Evolutionary conservation across 2,797 vertebrate genomes (phyloP).

Genomic region (Crax fasciolata): DNA sequence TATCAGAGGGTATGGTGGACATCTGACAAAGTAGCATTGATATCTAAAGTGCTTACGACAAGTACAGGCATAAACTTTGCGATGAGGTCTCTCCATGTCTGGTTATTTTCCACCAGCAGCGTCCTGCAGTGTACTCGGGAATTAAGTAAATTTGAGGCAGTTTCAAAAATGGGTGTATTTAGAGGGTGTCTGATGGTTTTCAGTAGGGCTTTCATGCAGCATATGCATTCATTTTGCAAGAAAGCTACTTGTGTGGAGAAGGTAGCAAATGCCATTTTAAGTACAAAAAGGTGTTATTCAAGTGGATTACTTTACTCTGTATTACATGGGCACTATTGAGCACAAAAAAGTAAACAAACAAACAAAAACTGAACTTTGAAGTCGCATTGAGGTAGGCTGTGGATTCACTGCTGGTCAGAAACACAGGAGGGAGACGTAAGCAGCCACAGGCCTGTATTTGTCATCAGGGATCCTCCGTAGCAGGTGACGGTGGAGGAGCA

Average conservation of each 20-base stretch:
- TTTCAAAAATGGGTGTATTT: background rate
- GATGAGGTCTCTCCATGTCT: background rate
- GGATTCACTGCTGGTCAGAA: background rate
- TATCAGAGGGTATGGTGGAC: background rate
- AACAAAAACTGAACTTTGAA: too few species aligned
- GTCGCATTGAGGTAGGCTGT: background rate
- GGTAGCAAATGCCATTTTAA: background rate
- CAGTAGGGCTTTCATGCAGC: background rate
- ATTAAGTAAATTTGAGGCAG: background rate
- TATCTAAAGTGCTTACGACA: background rate
- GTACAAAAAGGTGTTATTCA: background rate
- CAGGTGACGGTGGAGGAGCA: background rate
- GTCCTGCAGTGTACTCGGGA: background rate
- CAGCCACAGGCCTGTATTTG: background rate
- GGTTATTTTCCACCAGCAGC: slow-evolving; percentile 5
- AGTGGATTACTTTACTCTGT: background rate
- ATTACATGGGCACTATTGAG: background rate
- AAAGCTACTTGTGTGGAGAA: background rate
- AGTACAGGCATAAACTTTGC: background rate
- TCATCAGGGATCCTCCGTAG: background rate
- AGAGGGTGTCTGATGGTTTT: background rate
- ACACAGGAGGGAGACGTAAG: background rate
- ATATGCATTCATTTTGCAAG: background rate
- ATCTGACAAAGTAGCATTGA: background rate
- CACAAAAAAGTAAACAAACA: background rate